Base-by-base conservation (phyloP, 2,113 vertebrate species). In the Callocephalon fimbriatum region DNA sequence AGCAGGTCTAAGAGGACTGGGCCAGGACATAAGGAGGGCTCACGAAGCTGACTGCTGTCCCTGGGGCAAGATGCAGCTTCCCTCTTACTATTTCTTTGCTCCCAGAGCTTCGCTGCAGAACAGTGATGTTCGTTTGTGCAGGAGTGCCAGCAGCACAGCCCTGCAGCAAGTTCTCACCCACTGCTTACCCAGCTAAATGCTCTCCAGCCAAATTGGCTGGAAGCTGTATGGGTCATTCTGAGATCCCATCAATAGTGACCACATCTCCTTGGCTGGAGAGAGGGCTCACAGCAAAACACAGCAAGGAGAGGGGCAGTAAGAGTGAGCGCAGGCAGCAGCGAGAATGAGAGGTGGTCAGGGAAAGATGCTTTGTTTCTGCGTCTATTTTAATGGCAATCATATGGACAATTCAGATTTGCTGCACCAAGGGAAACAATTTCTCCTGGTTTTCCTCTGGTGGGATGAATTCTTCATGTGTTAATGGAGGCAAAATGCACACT, bases 1-100 rank as follows among this genome's bases (percentile, higher is more conserved):
- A 54, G 4, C 2, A 0, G 70, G 32, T 56, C 56, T 61, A 70
- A 44, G 0, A 5, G 0, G 0, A 44, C 40, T 19, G 6, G 4
- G 38, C 44, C 50, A 47, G 88, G 74, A 25, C 42, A 3, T 3
- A 7, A 16, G 38, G 26, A 75, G 25, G 44, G 45, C 37, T 73
- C 4, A 1, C 2, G 0, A 37, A 79, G 37, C 40, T 75, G 47
- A 6, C 21, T 51, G 38, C 38, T 68, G 61, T 48, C 74, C 53
- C 72, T 37, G 17, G 47, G 15, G n/a, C 26, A 25, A 84, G 48
- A 37, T 68, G 65, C 76, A 81, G 44, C 35, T 93, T 48, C 77
- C 53, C 73, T 78, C 32, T 20, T 37, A 66, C 27, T 40, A 3
- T 51, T 89, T 27, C 13, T 50, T 44, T 87, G 19, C 74, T 81